Percentiles rank a stretch among this genome's conserved stretches.
phyloP scores from a whole-genome alignment of 2,797 vertebrate species.

The Brotula barbata region DNA sequence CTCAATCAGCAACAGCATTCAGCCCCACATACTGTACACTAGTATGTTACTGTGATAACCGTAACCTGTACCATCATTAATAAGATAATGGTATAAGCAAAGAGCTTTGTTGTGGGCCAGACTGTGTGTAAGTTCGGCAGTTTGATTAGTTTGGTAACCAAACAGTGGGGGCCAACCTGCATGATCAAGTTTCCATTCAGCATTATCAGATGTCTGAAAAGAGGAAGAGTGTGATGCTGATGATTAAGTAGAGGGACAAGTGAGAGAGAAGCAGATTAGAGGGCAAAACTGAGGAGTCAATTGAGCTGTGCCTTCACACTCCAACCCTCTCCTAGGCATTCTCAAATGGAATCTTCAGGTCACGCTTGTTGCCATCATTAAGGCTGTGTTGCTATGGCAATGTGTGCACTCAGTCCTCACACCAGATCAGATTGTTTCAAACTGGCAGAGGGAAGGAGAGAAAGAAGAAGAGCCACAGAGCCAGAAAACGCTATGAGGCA shows the following conservation, averaged over 20 bases:
- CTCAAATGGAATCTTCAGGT: conserved; percentile 72
- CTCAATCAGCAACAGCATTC: no score
- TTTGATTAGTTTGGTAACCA: conserved; percentile 49
- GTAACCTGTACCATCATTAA: no score
- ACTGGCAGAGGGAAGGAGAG: conserved; percentile 43
- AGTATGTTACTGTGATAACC: no score
- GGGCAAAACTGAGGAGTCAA: conserved; percentile 71
- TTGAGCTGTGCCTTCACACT: conserved; percentile 73
- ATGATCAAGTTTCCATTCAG: conserved; percentile 64
- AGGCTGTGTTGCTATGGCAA: conserved; percentile 75
- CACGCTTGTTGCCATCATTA: conserved; percentile 77
- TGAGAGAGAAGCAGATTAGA: conserved; percentile 69
- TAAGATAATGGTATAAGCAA: no score
- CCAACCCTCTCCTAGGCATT: conserved; percentile 63
- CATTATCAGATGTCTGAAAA: conserved; percentile 59
- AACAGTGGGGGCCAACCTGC: conserved; percentile 56
- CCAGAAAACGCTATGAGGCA: conserved; percentile 11
- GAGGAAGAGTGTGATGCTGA: conserved; percentile 55
- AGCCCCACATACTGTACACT: no score
- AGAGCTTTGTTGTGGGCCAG: no score
- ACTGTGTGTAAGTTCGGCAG: no score
- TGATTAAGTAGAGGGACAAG: conserved; percentile 60
- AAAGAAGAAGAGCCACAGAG: conserved; percentile 8
- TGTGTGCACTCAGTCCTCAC: conserved; percentile 63
- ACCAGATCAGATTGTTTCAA: conserved; percentile 63